Percentiles rank a stretch among this genome's conserved stretches.
Conservation (phyloP, 1,140 invertebrate species). For the Bombus picipes region DNA sequence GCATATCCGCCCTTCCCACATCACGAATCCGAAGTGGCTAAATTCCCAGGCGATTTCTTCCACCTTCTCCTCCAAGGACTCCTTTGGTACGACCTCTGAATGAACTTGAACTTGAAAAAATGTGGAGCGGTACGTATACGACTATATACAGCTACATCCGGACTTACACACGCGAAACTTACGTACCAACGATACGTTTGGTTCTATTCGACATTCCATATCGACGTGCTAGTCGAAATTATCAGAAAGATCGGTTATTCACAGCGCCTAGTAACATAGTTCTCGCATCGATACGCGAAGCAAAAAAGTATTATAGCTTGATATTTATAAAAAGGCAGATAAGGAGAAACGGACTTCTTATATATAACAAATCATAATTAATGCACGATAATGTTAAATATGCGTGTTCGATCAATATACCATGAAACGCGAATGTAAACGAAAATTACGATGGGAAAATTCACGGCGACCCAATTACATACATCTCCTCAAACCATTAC, state of each 20-base stretch:
- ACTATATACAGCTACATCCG: neutral
- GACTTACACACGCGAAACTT: neutral
- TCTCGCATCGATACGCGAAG: too few species aligned
- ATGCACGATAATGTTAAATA: neutral
- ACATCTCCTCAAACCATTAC: neutral
- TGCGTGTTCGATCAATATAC: neutral
- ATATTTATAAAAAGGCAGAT: neutral
- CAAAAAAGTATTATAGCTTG: neutral
- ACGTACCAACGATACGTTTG: neutral
- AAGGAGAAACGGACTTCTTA: neutral
- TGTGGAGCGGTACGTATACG: constrained; percentile 38
- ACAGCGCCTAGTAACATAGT: too few species aligned
- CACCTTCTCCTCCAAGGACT: constrained; percentile 33
- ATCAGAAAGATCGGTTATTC: neutral
- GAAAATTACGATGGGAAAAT: neutral
- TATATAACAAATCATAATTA: neutral
- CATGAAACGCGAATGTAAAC: too few species aligned
- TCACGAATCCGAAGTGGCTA: constrained; percentile 9
- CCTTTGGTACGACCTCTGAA: constrained; percentile 46
- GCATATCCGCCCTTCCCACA: constrained; percentile 63
- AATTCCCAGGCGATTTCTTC: constrained; percentile 61
- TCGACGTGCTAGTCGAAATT: neutral
- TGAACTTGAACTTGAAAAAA: constrained; percentile 69
- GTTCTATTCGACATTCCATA: neutral
- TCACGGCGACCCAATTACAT: constrained; percentile 5